phyloP scores from a whole-genome alignment of 2,113 vertebrate genomes.

The Cephalopterus ornatus region DNA sequence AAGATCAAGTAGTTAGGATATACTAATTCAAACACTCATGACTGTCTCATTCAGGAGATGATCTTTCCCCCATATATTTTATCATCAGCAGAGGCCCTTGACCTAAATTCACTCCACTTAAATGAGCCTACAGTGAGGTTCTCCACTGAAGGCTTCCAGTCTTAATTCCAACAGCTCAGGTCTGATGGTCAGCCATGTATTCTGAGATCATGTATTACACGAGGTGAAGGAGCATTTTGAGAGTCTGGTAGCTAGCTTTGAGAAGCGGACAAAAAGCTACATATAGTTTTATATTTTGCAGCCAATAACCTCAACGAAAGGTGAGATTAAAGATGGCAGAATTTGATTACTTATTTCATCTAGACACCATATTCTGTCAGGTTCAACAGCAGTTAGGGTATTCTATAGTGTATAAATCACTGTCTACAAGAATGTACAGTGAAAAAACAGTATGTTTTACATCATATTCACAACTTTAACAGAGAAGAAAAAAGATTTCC shows the following conservation, averaged over 20 bases:
- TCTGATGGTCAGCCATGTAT: not conserved
- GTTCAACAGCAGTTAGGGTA: not conserved
- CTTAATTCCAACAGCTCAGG: not conserved
- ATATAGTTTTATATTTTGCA: not conserved
- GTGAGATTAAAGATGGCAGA: not conserved
- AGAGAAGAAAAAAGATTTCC: not conserved
- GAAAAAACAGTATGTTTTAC: not conserved
- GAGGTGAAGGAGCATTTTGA: not conserved
- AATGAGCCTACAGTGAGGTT: not conserved
- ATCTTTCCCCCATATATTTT: not conserved
- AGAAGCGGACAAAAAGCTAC: not conserved
- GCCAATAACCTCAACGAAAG: not conserved
- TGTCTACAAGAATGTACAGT: not conserved
- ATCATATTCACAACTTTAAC: not conserved
- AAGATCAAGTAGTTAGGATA: not conserved
- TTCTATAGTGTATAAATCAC: not conserved
- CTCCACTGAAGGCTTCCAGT: not conserved
- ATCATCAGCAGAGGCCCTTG: not conserved
- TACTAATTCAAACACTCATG: not conserved
- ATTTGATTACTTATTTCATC: not conserved
- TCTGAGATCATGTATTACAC: not conserved
- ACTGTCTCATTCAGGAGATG: not conserved
- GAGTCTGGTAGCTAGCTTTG: not conserved
- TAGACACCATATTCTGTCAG: not conserved
- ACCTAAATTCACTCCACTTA: not conserved